Evolutionary conservation across 2,888 invertebrate species (phyloP), one percentile per base, ranked within the genome.

Genomic region (Bedellia somnulentella): DNA sequence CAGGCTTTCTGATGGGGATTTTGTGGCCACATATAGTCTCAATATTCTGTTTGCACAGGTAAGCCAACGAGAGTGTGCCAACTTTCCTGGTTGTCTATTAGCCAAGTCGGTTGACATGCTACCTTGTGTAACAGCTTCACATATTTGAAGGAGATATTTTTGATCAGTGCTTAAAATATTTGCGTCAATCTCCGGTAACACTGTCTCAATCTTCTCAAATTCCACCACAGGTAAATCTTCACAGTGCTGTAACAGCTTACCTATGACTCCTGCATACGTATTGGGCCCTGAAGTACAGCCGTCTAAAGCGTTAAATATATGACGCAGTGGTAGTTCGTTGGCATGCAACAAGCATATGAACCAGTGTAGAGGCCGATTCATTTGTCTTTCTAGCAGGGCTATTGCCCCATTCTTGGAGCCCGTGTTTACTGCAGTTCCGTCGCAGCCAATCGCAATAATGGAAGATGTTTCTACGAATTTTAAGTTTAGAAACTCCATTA

Each of bases 391-490:
- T 5, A 27, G 3, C 3, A 15, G 15, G 5, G 4, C n/a, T 4
- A 15, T 27, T 3, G 15, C 27, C 11, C 45, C 45, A 23, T 34
- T 33, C 23, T 42, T 34, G 12, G 27, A 24, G 5, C 46, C 46
- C 5, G 42, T 42, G 29, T 43, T 45, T n/a, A 36, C 37, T 13
- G 32, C 38, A 18, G 39, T 45, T 8, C 41, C 38, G 30, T 42
- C 42, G 30, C 40, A 43, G 16, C 41, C 42, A 24, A 42, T 28
- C n/a, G n/a, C n/a, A n/a, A n/a, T n/a, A n/a, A n/a, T n/a, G n/a
- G n/a, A n/a, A n/a, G n/a, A n/a, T n/a, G n/a, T n/a, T n/a, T n/a
- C n/a, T n/a, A n/a, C n/a, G n/a, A n/a, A n/a, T n/a, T n/a, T n/a
- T n/a, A n/a, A n/a, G n/a, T n/a, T n/a, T 17, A 29, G 33, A 23